phyloP scores from a whole-genome alignment of 2,113 vertebrate species.

The Cinclus mexicanus region DNA sequence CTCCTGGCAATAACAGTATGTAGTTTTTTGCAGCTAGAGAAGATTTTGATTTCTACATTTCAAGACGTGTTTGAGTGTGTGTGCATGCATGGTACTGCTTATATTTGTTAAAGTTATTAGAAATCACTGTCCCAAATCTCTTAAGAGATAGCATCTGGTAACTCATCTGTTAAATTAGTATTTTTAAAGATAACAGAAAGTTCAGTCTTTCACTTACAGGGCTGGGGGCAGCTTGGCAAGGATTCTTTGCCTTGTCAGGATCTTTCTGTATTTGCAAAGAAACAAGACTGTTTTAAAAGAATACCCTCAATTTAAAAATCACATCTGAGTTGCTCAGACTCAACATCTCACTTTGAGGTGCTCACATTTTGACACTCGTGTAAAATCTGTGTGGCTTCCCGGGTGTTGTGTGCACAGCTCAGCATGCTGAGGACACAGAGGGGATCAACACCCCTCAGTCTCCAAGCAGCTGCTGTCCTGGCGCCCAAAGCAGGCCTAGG shows the following conservation, averaged over 20 bases:
- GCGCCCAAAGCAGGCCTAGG: background rate
- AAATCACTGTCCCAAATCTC: conserved; percentile 5
- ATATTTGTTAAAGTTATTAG: conserved; percentile 11
- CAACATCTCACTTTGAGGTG: accelerated
- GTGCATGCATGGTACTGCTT: background rate
- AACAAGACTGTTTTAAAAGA: background rate
- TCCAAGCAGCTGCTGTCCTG: background rate
- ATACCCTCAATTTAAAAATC: background rate
- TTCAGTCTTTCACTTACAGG: background rate
- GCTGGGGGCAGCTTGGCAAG: background rate
- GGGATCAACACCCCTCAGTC: background rate
- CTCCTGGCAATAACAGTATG: conserved; percentile 13
- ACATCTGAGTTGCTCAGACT: background rate
- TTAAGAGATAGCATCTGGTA: background rate
- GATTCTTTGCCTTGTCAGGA: background rate
- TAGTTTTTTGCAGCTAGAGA: background rate
- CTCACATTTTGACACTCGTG: background rate
- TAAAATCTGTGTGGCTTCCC: accelerated
- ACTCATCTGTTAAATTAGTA: conserved; percentile 19
- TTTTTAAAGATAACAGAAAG: conserved; percentile 17
- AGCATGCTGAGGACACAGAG: accelerated
- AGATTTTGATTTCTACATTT: conserved; percentile 26
- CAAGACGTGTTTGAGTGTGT: background rate
- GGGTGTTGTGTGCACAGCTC: background rate
- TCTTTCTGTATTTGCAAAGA: background rate